Evolutionary conservation across 1,140 invertebrate genomes (phyloP), one percentile per base, ranked within the genome.

Genomic region (Eurytemora carolleeae): DNA sequence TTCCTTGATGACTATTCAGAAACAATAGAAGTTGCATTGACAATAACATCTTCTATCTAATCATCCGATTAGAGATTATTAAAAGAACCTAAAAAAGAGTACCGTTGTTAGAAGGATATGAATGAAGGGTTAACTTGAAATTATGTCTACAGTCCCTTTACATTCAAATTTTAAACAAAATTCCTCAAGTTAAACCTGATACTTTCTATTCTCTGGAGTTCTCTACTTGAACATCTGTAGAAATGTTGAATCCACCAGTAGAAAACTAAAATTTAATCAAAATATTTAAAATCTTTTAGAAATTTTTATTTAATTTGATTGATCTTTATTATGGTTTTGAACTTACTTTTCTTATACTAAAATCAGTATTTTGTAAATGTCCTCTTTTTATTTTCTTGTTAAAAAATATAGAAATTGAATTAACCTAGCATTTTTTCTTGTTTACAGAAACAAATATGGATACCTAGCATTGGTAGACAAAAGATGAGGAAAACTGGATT

Each of bases 181-280:
- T 12, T 12, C 31, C 7, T n/a, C 31, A 44, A 44, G n/a, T 44
- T 44, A n/a, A 12, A 44, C 31, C 31, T 44, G 12, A 79, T 75
- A 63, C 71, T 74, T 65, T 78, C 75, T 23, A 78, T 70, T 59
- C 83, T 74, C 69, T 86, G 84, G 21, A 87, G 69, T 67, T 86
- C 82, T 62, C 83, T 83, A 65, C 53, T 22, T 2, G 53, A 24
- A 3, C 60, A 18, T 31, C 60, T 55, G 57, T 62, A 62, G 26
- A 57, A 62, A 18, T 62, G 53, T 53, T 62, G 60, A 3, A 62
- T 18, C 19, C 19, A 20, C 60, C 60, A 62, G 23, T 62, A 62
- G 19, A 62, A 44, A 12, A 44, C 31, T 44, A n/a, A 44, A 44
- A 44, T 12, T 12, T 12, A 44, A 12, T 44, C n/a, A 44, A 44